Percentiles rank a stretch among this genome's conserved stretches.
phyloP scores from a whole-genome alignment of 2,113 vertebrate genomes.

The Malurus cyaneus region DNA sequence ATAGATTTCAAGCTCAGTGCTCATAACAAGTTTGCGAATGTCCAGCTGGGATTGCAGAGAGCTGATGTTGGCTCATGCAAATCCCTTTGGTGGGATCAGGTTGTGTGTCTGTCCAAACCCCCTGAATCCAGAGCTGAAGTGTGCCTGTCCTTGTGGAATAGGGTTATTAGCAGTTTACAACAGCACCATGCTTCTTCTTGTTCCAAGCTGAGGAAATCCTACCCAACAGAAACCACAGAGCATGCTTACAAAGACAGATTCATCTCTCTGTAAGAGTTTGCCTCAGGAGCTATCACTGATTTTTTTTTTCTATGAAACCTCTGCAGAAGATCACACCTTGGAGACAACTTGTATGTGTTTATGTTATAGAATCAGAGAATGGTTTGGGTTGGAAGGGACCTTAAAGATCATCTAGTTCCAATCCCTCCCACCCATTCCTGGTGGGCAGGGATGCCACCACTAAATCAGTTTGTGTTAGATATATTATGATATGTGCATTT shows the following conservation, averaged over 20 bases:
- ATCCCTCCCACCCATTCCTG: neutral
- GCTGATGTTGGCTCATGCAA: neutral
- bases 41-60: neutral
- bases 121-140: neutral
- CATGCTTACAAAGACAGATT: neutral
- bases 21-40: accelerated
- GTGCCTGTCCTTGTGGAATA: neutral
- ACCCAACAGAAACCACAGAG: neutral
- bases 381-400: neutral
- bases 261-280: neutral
- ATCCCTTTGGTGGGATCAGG: neutral
- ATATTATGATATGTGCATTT: neutral
- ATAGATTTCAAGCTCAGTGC: neutral
- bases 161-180: neutral
- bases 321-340: neutral
- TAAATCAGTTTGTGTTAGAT: neutral
- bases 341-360: neutral
- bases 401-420: neutral
- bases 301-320: neutral
- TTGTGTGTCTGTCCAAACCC: neutral
- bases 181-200: neutral
- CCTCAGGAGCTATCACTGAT: neutral
- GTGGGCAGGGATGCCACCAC: neutral
- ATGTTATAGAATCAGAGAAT: neutral
- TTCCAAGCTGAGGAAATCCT: neutral